Evolutionary conservation across 2,888 invertebrate genomes (phyloP).

Genomic region (Adelognathus sp.): DNA sequence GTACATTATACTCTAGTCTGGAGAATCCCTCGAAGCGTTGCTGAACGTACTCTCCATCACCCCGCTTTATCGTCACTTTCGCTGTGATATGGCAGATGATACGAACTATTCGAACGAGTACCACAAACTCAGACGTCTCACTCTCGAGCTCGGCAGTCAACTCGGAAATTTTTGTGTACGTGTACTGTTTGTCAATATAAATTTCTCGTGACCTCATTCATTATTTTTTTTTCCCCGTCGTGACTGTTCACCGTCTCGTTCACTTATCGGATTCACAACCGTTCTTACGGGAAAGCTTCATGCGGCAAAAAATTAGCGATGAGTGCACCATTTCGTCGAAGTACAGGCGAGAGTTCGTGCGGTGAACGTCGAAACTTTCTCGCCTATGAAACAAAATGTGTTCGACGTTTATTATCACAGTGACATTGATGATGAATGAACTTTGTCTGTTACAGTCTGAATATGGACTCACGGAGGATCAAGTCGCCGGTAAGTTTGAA

Average conservation of each 20-base stretch:
- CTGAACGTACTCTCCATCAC: slow-evolving; percentile 26
- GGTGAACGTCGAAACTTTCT: neutral
- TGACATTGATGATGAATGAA: slow-evolving; percentile 33
- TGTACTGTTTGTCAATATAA: slow-evolving; percentile 38
- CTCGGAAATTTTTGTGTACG: slow-evolving; percentile 74
- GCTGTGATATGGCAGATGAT: slow-evolving; percentile 65
- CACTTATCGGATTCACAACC: neutral
- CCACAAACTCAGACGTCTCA: slow-evolving; percentile 72
- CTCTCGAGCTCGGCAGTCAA: slow-evolving; percentile 73
- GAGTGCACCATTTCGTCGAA: neutral
- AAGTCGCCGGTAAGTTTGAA: slow-evolving; percentile 89
- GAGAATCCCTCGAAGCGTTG: slow-evolving; percentile 23
- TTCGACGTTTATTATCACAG: neutral
- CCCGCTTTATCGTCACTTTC: neutral
- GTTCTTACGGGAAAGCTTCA: neutral
- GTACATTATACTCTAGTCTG: slow-evolving; percentile 45
- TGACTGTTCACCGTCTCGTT: neutral
- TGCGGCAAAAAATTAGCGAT: neutral
- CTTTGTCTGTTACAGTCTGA: slow-evolving; percentile 87
- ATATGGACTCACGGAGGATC: slow-evolving; percentile 93
- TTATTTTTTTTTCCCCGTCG: neutral
- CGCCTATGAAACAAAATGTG: neutral
- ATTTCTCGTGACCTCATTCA: neutral
- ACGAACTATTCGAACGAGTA: slow-evolving; percentile 74
- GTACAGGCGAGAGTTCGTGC: neutral